phyloP scores from a whole-genome alignment of 2,113 vertebrate species.

The Oriolus oriolus region DNA sequence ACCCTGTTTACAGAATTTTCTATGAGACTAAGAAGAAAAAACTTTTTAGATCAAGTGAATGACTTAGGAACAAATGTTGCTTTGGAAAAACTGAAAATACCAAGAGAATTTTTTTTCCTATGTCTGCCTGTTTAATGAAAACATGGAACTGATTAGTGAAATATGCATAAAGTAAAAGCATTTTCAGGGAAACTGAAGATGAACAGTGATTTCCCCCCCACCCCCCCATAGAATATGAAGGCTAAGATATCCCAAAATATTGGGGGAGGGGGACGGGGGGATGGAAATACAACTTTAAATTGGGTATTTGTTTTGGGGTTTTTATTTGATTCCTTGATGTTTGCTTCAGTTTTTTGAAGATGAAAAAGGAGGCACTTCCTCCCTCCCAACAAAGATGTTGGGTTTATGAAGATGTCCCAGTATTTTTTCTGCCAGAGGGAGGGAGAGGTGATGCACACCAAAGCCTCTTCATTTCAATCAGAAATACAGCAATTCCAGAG shows the following conservation, averaged over 20 bases:
- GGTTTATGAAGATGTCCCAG: not conserved
- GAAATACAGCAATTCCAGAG: not conserved
- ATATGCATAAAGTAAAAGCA: not conserved
- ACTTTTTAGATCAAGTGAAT: not conserved
- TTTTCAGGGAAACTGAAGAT: not conserved
- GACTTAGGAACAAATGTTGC: not conserved
- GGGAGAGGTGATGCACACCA: not conserved
- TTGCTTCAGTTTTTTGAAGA: not conserved
- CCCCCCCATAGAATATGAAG: not conserved
- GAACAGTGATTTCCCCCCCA: too few relatives aligned
- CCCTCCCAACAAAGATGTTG: not conserved
- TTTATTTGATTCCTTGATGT: not conserved
- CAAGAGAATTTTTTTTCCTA: not conserved
- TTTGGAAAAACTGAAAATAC: not conserved
- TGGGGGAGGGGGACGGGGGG: rapidly evolving
- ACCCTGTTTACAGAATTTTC: not conserved
- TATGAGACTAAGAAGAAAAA: not conserved
- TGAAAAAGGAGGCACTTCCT: not conserved
- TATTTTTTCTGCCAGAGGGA: not conserved
- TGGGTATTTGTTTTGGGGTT: rapidly evolving
- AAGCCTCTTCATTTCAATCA: rapidly evolving
- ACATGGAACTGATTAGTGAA: not conserved
- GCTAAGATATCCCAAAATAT: not conserved
- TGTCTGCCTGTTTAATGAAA: not conserved
- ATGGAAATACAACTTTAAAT: not conserved